Conservation (phyloP, 1,140 invertebrate species). For the Camponotus vicinus region DNA sequence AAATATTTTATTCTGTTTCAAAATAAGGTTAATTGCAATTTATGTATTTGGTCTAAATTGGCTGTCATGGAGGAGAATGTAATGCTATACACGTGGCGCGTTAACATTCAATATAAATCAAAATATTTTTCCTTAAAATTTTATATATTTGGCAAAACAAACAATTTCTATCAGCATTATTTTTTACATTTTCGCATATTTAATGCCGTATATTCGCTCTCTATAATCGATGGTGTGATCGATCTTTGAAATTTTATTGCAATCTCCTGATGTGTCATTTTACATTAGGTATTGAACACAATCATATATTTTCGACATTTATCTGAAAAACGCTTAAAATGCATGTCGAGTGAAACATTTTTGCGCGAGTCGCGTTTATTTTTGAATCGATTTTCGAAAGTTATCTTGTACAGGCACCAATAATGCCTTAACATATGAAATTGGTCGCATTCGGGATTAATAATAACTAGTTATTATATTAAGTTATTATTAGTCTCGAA, state of each 20-base stretch:
- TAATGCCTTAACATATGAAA: no score
- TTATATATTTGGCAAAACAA: neutral
- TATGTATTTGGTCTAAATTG: slow-evolving; percentile 19
- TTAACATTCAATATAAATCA: neutral
- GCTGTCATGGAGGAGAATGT: neutral
- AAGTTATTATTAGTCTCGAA: no score
- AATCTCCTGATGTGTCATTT: neutral
- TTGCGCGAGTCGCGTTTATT: slow-evolving; percentile 11
- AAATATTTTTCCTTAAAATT: slow-evolving; percentile 15
- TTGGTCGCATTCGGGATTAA: no score
- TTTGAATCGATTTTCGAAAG: neutral
- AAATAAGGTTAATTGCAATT: slow-evolving; percentile 34
- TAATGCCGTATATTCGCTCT: neutral
- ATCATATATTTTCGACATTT: neutral
- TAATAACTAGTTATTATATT: no score
- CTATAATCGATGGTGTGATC: slow-evolving; percentile 6
- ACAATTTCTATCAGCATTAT: neutral
- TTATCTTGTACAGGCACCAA: neutral
- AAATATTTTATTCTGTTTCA: slow-evolving; percentile 30
- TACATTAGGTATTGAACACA: neutral
- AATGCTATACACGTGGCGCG: neutral
- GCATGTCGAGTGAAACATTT: slow-evolving; percentile 14
- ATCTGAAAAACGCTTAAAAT: neutral
- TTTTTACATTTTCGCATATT: slow-evolving; percentile 16
- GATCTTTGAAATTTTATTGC: neutral